A percentile compares a stretch with the other conserved stretches of the same genome.
phyloP scores from a whole-genome alignment of 2,113 vertebrate species.

The Struthidea cinerea region DNA sequence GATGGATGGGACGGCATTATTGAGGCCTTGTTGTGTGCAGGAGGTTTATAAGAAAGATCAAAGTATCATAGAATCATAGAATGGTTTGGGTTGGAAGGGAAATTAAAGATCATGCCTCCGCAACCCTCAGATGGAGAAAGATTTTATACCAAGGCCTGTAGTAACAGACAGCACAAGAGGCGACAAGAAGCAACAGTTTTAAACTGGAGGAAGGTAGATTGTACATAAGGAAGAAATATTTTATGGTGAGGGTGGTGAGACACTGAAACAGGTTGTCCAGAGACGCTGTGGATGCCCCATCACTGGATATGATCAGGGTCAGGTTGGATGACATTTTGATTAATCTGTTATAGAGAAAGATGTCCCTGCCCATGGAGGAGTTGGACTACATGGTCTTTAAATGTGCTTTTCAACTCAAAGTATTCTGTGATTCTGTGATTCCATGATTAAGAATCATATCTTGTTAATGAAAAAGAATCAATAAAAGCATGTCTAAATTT shows the following conservation, averaged over 20 bases:
- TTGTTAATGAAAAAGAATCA: background rate
- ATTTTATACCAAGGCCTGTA: background rate
- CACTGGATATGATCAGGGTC: background rate
- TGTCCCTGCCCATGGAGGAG: background rate
- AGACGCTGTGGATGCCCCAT: background rate
- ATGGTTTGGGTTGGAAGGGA: background rate
- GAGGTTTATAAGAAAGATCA: background rate
- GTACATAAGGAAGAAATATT: background rate
- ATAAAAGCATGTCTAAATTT: background rate
- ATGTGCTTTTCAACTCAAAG: background rate
- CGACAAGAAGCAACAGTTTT: background rate
- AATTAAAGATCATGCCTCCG: background rate
- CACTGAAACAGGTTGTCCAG: background rate
- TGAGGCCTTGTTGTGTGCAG: background rate
- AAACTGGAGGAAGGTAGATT: background rate
- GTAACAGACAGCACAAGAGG: background rate
- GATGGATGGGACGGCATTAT: background rate
- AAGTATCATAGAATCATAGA: background rate
- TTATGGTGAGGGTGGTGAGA: background rate
- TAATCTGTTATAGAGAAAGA: background rate
- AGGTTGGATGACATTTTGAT: background rate
- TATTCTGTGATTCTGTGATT: background rate
- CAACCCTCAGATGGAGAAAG: accelerated
- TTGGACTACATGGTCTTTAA: background rate
- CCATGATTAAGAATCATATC: background rate